Conservation (phyloP, 2,888 invertebrate species). For the Sipha maydis region DNA sequence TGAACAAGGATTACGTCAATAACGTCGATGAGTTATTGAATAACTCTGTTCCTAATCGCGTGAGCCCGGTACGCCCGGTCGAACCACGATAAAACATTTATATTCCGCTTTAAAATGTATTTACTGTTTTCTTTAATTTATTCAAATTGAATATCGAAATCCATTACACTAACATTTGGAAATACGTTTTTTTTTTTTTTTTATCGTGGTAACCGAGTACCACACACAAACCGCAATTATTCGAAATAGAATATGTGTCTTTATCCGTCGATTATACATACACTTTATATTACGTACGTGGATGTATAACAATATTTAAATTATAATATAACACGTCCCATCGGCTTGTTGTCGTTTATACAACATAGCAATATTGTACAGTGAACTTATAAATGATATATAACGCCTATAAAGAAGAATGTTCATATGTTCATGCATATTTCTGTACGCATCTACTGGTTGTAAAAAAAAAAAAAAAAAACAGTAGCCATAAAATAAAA, state of each 20-base stretch:
- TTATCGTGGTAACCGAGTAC: slow-evolving; percentile 2
- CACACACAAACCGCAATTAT: not conserved
- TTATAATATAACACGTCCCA: too few species aligned
- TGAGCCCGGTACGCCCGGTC: not conserved
- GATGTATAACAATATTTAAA: too few species aligned
- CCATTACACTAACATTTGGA: not conserved
- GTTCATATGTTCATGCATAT: too few species aligned
- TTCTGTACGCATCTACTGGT: too few species aligned
- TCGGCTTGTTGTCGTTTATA: too few species aligned
- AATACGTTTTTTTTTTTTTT: not conserved
- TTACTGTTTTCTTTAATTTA: not conserved
- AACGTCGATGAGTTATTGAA: not conserved
- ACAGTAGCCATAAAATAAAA: too few species aligned
- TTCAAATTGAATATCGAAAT: slow-evolving; percentile 20
- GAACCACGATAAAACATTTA: not conserved
- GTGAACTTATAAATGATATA: too few species aligned
- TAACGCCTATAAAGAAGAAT: too few species aligned
- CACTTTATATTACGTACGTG: not conserved
- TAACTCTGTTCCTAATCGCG: not conserved
- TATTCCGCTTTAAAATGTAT: not conserved
- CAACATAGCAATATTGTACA: too few species aligned
- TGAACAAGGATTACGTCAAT: not conserved
- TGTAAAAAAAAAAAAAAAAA: too few species aligned
- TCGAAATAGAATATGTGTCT: not conserved
- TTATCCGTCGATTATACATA: not conserved